These are phyloP conservation scores for Acanthochromis polyacanthus DNA, from an alignment of 2,113 vertebrate genomes.

Conservation along the genomic window DNA sequence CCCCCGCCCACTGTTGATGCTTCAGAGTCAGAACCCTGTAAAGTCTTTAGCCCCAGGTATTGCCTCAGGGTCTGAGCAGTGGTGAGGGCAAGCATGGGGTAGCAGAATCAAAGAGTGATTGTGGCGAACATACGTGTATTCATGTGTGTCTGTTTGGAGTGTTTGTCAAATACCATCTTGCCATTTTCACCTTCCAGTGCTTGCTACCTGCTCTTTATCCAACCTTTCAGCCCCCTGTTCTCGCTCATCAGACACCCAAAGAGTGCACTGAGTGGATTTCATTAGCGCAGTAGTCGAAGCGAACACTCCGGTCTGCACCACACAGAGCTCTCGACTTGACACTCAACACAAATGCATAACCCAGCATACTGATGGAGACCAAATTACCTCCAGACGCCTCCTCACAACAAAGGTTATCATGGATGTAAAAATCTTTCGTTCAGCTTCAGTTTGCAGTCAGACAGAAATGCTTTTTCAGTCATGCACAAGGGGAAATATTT, in stretches of 20 bases:
- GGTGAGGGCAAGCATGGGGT: constrained; percentile 41
- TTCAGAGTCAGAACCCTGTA: constrained; percentile 61
- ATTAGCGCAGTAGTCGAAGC: constrained; percentile 26
- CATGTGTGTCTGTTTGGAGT: constrained; percentile 21
- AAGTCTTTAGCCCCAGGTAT: constrained; percentile 68
- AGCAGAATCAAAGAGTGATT: constrained; percentile 62
- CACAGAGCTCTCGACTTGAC: constrained; percentile 7
- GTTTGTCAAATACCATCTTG: constrained; percentile 18
- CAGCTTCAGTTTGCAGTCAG: neutral
- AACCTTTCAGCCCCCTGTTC: constrained; percentile 12
- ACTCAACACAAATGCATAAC: constrained; percentile 23
- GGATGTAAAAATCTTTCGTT: constrained; percentile 25
- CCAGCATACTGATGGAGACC: neutral
- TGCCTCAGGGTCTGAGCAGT: constrained; percentile 67
- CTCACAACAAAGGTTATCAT: constrained; percentile 24
- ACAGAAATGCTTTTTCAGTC: constrained; percentile 2
- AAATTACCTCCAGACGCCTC: constrained; percentile 21
- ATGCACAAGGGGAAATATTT: neutral
- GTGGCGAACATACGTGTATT: constrained; percentile 59
- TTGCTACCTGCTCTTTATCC: constrained; percentile 10
- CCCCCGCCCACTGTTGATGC: constrained; percentile 33
- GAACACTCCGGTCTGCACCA: constrained; percentile 6
- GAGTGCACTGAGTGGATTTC: constrained; percentile 24
- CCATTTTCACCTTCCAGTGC: neutral
- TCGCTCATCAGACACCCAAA: constrained; percentile 33